Evolutionary conservation across 2,113 vertebrate species (phyloP).

Genomic region (Cyanoderma ruficeps): DNA sequence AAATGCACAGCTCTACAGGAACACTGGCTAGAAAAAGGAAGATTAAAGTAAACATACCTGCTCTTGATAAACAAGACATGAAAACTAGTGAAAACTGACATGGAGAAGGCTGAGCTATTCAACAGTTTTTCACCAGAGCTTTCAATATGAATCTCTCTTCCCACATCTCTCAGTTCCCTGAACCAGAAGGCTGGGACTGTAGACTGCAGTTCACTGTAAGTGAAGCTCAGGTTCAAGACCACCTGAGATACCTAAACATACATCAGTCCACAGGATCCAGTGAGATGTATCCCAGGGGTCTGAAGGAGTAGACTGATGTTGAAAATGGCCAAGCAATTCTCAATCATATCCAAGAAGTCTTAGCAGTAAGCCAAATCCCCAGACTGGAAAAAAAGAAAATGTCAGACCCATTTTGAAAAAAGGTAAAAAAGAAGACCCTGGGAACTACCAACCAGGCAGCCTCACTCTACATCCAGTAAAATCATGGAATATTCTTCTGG

Average conservation of each 20-base stretch:
- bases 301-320: neutral
- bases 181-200: neutral
- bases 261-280: neutral
- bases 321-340: neutral
- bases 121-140: neutral
- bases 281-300: neutral
- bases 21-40: neutral
- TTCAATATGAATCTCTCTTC: neutral
- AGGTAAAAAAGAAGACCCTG: neutral
- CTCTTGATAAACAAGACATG: neutral
- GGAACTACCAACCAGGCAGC: neutral
- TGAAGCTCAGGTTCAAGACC: neutral
- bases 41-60: neutral
- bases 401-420: neutral
- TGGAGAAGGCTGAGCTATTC: neutral
- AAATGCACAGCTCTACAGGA: neutral
- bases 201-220: neutral
- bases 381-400: neutral
- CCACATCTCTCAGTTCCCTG: neutral
- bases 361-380: neutral
- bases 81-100: neutral
- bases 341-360: neutral
- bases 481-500: neutral
- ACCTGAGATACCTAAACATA: neutral
- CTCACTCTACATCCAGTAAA: neutral